A percentile compares a stretch with the other conserved stretches of the same genome.
Evolutionary conservation across 2,797 vertebrate genomes (phyloP).

Genomic region (Lepus townsendii): DNA sequence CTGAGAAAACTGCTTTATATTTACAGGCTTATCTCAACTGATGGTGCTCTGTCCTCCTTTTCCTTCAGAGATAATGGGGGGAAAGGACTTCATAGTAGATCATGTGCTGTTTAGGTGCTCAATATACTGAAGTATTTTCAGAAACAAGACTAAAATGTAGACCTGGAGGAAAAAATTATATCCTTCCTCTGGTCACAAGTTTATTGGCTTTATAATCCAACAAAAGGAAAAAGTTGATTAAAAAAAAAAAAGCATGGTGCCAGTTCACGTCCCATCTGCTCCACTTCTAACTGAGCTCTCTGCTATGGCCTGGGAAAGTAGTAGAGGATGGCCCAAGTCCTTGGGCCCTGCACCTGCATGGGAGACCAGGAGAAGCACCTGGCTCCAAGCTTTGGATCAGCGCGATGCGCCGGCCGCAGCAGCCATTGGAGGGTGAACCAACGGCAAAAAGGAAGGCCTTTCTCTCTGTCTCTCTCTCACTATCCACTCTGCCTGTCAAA

Average conservation of each 20-base stretch:
- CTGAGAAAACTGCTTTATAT: neutral
- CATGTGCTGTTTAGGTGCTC: neutral
- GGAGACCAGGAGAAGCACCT: too few species aligned
- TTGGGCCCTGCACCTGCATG: too few species aligned
- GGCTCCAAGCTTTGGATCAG: too few species aligned
- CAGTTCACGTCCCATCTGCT: too few species aligned
- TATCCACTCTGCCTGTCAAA: too few species aligned
- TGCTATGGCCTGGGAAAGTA: too few species aligned
- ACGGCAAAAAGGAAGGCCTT: too few species aligned
- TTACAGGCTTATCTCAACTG: neutral
- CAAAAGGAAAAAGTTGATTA: slow-evolving; percentile 1
- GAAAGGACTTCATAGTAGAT: neutral
- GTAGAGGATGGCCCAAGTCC: too few species aligned
- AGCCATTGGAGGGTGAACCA: too few species aligned
- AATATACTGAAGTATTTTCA: neutral
- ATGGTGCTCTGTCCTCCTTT: neutral
- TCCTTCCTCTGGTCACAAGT: fast-evolving
- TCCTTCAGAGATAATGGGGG: neutral
- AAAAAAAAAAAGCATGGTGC: neutral
- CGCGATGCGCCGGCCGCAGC: too few species aligned
- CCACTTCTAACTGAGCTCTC: too few species aligned
- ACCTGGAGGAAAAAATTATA: neutral
- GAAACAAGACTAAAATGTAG: slow-evolving; percentile 4
- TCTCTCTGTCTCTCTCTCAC: too few species aligned
- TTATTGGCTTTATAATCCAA: slow-evolving; percentile 33